Base-by-base conservation (phyloP, 2,888 invertebrate genomes). In the Hypselothyrea guttata region DNA sequence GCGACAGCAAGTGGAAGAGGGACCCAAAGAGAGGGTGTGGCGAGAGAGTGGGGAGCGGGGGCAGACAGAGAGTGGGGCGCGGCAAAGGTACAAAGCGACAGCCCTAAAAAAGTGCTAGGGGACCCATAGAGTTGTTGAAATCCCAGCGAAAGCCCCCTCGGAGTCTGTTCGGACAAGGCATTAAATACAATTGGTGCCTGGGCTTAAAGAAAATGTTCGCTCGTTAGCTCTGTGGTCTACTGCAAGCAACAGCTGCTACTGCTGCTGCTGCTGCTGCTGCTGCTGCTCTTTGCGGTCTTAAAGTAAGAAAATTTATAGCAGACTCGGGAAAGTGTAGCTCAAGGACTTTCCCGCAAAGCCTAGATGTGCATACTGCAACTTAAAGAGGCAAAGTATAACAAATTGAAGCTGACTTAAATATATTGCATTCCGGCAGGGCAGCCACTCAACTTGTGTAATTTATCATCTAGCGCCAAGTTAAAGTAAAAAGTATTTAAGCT, bases 131-230 rank as follows among this genome's bases (percentile, higher is more conserved):
- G 56, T 18, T 22, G 18, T 30, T 11, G 34, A 57, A 53, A 64
- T 53, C 53, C 45, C 40, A 44, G 35, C 47, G 37, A 54, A 63
- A 58, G 54, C 56, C 69, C 65, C 68, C 53, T 44, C 56, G 55
- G 61, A 30, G 34, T 27, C 38, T 41, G 42, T 30, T 64, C 56
- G 83, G 76, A 75, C 84, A 70, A 47, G 59, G 67, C 84, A 70
- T 74, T 79, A 68, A 68, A 74, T 74, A 84, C 84, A 84, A 84
- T 74, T 74, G 75, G 59, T 38, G 35, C 51, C 22, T 33, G 64
- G 55, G 75, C 66, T 71, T 73, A 57, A 75, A 75, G 75, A 59
- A 77, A 78, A 71, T 56, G 68, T 60, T 69, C 60, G 70, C 70
- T 73, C 70, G 69, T 67, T 76, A 73, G 66, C 63, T 58, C 44